These are phyloP conservation scores for Goniozus legneri DNA, from an alignment of 1,140 invertebrate genomes.

Conservation along the genomic window DNA sequence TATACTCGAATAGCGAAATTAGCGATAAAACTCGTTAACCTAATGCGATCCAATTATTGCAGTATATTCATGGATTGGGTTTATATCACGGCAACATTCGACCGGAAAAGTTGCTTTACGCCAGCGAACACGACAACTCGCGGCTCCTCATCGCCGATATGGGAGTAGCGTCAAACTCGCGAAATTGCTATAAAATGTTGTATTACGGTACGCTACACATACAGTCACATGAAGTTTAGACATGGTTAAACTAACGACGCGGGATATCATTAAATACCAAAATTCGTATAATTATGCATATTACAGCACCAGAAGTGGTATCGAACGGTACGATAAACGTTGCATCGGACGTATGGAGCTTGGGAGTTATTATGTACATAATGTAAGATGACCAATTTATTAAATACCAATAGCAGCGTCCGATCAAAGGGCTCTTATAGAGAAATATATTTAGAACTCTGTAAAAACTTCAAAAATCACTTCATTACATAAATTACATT, in stretches of 20 bases:
- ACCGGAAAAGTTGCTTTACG: slow-evolving; percentile 57
- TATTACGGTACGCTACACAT: slow-evolving; percentile 46
- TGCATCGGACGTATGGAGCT: slow-evolving; percentile 58
- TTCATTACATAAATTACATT: too few species aligned
- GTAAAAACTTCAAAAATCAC: too few species aligned
- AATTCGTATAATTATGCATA: too few species aligned
- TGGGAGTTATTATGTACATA: slow-evolving; percentile 56
- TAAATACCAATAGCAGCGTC: too few species aligned
- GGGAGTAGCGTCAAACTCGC: slow-evolving; percentile 40
- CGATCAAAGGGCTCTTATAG: too few species aligned
- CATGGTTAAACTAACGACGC: too few species aligned
- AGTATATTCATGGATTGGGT: slow-evolving; percentile 53
- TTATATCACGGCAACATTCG: slow-evolving; percentile 54
- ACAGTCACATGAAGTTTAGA: too few species aligned
- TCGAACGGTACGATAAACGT: slow-evolving; percentile 45
- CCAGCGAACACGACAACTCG: slow-evolving; percentile 44
- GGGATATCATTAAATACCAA: too few species aligned
- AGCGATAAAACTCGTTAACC: too few species aligned
- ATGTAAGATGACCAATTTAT: slow-evolving; percentile 39
- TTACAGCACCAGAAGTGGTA: slow-evolving; percentile 57
- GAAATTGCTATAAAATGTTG: slow-evolving; percentile 41
- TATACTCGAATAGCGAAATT: too few species aligned
- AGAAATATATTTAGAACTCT: too few species aligned
- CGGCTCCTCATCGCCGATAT: slow-evolving; percentile 55
- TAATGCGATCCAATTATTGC: too few species aligned